These are phyloP conservation scores for Glandiceps talaboti DNA, from an alignment of 53 echinoderm and acorn worm species.

Conservation along the genomic window DNA sequence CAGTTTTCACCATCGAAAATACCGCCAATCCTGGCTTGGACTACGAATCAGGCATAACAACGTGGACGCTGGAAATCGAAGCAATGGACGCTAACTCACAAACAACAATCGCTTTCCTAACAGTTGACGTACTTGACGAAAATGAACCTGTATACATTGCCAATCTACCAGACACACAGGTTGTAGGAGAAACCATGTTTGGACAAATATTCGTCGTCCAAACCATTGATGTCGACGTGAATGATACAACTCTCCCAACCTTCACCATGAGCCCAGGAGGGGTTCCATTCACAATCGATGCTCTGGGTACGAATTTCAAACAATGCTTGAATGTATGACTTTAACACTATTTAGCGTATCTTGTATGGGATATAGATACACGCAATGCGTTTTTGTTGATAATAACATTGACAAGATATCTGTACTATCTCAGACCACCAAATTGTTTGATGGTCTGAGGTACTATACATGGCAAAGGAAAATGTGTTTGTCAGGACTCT, in stretches of 20 bases:
- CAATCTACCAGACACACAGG: not conserved
- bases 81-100: not conserved
- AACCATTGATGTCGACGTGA: not conserved
- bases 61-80: not conserved
- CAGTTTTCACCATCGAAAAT: not conserved
- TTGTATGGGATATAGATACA: no score
- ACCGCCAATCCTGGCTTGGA: not conserved
- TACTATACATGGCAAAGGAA: no score
- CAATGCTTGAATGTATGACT: no score
- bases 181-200: not conserved
- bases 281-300: not conserved
- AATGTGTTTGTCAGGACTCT: no score
- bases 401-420: no score
- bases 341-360: no score
- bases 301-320: not conserved
- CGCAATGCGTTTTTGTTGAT: no score
- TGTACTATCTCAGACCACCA: no score
- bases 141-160: not conserved
- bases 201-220: not conserved
- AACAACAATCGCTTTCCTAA: not conserved
- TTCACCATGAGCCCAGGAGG: not conserved
- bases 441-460: no score
- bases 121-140: not conserved
- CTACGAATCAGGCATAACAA: not conserved
- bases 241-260: not conserved